Evolutionary conservation across 2,113 vertebrate species (phyloP).

Genomic region (Antechinus stuartii): DNA sequence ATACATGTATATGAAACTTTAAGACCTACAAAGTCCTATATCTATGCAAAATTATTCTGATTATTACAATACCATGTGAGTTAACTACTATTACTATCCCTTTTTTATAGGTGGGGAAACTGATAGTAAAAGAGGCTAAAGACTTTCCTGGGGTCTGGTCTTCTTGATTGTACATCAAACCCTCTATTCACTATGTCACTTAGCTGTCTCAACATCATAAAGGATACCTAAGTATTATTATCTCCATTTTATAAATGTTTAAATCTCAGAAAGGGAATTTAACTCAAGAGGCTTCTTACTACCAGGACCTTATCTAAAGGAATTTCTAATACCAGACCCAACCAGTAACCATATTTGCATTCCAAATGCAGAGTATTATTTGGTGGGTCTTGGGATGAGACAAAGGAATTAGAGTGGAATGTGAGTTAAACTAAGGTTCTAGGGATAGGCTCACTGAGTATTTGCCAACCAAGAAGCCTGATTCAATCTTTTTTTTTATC

Average conservation of each 20-base stretch:
- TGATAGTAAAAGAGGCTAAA: neutral
- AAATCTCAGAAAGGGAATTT: neutral
- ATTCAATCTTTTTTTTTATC: neutral
- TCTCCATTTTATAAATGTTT: neutral
- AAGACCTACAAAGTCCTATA: neutral
- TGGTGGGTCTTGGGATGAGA: neutral
- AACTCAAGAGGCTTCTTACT: neutral
- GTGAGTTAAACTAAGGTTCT: neutral
- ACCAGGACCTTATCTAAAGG: neutral
- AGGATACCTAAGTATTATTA: neutral
- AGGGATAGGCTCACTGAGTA: neutral
- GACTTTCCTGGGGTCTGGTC: neutral
- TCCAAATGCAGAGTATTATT: neutral
- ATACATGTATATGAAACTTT: neutral
- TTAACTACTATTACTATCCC: neutral
- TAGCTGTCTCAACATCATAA: neutral
- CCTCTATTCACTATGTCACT: too few species aligned
- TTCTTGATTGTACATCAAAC: neutral
- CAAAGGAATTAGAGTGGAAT: neutral
- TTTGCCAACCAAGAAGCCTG: neutral
- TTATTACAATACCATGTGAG: neutral
- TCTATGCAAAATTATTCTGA: neutral
- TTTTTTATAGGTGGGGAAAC: neutral
- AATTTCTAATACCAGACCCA: neutral
- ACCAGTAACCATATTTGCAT: neutral